These are phyloP conservation scores for Uropsilus gracilis DNA, from an alignment of 2,113 vertebrate species.

Conservation along the genomic window DNA sequence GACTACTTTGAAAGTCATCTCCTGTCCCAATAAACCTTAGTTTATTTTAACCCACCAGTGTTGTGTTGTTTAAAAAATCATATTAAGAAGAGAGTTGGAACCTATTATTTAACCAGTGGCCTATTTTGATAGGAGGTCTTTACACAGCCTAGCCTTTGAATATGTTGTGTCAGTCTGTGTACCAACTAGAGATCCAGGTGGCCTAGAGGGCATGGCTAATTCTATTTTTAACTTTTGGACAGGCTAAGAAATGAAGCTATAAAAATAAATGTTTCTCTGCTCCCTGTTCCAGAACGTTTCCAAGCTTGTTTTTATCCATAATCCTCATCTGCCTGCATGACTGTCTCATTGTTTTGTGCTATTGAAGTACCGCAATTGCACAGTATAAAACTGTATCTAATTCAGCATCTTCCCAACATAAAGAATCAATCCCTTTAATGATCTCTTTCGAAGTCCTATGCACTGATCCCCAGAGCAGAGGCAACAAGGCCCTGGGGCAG, in stretches of 20 bases:
- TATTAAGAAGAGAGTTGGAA: slow-evolving; percentile 11
- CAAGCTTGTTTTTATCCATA: neutral
- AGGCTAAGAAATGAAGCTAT: slow-evolving; percentile 57
- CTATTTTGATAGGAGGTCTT: slow-evolving; percentile 12
- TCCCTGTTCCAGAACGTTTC: neutral
- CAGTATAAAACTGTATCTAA: neutral
- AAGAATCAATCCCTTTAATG: neutral
- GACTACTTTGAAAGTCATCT: neutral
- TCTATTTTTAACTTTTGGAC: slow-evolving; percentile 64
- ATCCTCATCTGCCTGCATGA: neutral
- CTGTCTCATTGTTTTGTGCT: neutral
- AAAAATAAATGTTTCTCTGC: slow-evolving; percentile 31
- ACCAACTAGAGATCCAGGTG: neutral
- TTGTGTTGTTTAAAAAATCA: slow-evolving; percentile 43
- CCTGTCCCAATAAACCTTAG: neutral
- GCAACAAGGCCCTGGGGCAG: neutral
- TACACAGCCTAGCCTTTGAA: neutral
- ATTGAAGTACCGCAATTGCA: neutral
- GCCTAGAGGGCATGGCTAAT: neutral
- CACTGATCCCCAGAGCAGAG: neutral
- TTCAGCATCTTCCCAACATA: neutral
- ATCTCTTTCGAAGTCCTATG: neutral
- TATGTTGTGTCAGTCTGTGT: neutral
- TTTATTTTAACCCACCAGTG: neutral
- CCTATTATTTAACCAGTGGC: neutral